Conservation (phyloP, 2,888 invertebrate genomes). For the Teinopalpus imperialis region DNA sequence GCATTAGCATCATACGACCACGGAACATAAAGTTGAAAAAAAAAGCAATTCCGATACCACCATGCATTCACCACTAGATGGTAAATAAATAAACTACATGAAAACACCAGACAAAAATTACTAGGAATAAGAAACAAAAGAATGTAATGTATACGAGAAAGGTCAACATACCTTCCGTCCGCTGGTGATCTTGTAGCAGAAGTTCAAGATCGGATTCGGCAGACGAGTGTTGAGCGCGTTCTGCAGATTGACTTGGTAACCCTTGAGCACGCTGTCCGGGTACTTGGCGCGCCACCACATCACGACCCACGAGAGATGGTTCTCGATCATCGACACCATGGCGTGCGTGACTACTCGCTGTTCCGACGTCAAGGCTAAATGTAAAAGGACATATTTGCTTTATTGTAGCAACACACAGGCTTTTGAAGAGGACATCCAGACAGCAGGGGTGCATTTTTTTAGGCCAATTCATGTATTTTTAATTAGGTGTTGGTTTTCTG, state of each 20-base stretch:
- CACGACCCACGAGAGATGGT: constrained; percentile 95
- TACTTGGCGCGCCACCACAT: constrained; percentile 96
- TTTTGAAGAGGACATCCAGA: not conserved
- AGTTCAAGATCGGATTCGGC: constrained; percentile 93
- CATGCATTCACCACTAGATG: too few relatives aligned
- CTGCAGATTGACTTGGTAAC: constrained; percentile 95
- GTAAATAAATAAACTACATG: too few relatives aligned
- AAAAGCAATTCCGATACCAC: too few relatives aligned
- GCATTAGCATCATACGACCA: too few relatives aligned
- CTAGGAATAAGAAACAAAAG: too few relatives aligned
- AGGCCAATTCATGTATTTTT: too few relatives aligned
- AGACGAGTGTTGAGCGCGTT: constrained; percentile 93
- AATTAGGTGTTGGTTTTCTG: too few relatives aligned
- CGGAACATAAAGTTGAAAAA: too few relatives aligned
- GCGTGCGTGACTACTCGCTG: constrained; percentile 95
- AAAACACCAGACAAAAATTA: too few relatives aligned
- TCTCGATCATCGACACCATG: constrained; percentile 96
- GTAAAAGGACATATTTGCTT: constrained; percentile 37
- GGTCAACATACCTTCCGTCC: constrained; percentile 90
- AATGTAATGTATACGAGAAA: too few relatives aligned
- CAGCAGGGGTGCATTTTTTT: not conserved
- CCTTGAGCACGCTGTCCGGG: constrained; percentile 93
- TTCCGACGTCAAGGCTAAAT: constrained; percentile 87
- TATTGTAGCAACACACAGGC: too few relatives aligned
- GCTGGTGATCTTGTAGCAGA: constrained; percentile 94